Evolutionary conservation across 1,140 invertebrate species (phyloP).

Genomic region (Ceratina australensis): DNA sequence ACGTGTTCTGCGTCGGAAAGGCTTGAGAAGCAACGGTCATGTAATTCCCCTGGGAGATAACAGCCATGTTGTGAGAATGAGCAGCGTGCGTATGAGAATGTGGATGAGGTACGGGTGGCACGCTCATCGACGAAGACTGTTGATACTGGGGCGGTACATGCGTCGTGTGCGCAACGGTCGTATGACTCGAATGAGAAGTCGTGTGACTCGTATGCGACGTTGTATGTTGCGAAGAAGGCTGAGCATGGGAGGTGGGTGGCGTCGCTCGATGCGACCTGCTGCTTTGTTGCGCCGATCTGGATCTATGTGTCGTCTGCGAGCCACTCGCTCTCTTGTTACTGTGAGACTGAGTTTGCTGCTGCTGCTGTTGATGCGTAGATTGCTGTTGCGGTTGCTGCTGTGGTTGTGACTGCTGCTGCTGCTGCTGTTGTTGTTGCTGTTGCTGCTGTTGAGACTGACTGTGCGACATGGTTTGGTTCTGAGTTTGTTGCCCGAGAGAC

Average conservation of each 20-base stretch:
- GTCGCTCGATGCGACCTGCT: constrained; percentile 72
- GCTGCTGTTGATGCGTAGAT: constrained; percentile 61
- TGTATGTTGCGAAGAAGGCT: constrained; percentile 66
- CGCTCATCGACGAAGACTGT: constrained; percentile 74
- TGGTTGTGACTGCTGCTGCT: constrained; percentile 51
- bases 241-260: constrained; percentile 70
- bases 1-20: constrained; percentile 79
- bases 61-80: constrained; percentile 81
- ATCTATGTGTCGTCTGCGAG: constrained; percentile 75
- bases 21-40: constrained; percentile 81
- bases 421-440: constrained; percentile 72
- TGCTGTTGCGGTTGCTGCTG: constrained; percentile 73
- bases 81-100: constrained; percentile 78
- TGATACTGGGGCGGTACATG: constrained; percentile 77
- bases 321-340: constrained; percentile 73
- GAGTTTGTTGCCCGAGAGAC: constrained; percentile 67
- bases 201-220: constrained; percentile 59
- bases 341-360: constrained; percentile 74
- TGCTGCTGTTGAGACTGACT: constrained; percentile 74
- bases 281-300: constrained; percentile 72
- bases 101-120: constrained; percentile 71
- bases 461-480: constrained; percentile 73
- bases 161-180: constrained; percentile 62
- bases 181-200: constrained; percentile 61
- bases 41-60: constrained; percentile 82